Conservation (phyloP, 2,113 vertebrate genomes). For the Octodon degus region DNA sequence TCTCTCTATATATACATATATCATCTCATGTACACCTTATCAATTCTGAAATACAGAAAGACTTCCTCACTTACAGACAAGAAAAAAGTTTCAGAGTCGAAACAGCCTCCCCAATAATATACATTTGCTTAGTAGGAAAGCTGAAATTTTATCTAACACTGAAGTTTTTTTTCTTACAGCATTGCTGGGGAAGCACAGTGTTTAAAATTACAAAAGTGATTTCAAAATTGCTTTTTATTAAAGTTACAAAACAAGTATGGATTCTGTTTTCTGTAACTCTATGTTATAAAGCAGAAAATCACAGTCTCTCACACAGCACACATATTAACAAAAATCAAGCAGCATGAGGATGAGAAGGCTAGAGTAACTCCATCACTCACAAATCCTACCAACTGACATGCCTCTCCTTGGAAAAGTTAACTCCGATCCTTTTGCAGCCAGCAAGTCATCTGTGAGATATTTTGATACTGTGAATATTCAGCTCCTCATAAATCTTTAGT, state of each 20-base stretch:
- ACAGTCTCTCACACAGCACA: not conserved
- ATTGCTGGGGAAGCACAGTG: not conserved
- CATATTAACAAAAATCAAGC: conserved; percentile 22
- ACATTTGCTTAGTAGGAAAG: not conserved
- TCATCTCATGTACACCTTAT: not conserved
- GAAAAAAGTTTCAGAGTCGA: not conserved
- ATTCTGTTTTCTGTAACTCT: conserved; percentile 24
- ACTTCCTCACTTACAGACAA: not conserved
- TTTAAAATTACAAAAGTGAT: not conserved
- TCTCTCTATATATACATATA: too few species aligned
- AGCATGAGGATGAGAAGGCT: not conserved
- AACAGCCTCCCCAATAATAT: not conserved
- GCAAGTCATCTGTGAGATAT: not conserved
- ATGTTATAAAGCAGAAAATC: not conserved
- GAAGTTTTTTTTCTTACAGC: not conserved
- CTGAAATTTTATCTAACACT: not conserved
- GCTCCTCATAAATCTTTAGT: not conserved
- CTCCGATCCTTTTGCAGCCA: conserved; percentile 25
- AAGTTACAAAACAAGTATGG: not conserved
- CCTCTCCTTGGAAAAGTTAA: not conserved
- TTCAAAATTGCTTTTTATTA: not conserved
- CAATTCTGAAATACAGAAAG: conserved; percentile 17
- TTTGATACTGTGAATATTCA: not conserved
- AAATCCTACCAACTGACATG: not conserved
- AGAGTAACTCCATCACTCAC: not conserved